Percentiles rank a stretch among this genome's conserved stretches.
These are phyloP conservation scores for Phengaris arion DNA, from an alignment of 2,888 invertebrate species.

Conservation along the genomic window DNA sequence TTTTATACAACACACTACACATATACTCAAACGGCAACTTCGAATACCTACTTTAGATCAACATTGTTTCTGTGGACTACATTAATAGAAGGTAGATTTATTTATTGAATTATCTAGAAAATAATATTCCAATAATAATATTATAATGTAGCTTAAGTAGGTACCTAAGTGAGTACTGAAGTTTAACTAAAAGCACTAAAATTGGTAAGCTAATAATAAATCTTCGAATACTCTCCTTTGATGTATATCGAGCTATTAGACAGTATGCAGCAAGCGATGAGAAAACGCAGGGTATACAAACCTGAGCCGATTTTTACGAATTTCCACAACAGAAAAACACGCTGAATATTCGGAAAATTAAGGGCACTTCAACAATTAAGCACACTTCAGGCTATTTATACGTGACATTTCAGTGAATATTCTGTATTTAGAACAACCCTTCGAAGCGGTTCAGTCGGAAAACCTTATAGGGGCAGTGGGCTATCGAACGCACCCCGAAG, in stretches of 20 bases:
- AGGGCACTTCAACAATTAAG: neutral
- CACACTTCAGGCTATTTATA: constrained; percentile 8
- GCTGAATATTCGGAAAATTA: neutral
- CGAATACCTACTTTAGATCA: neutral
- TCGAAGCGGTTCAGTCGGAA: constrained; percentile 60
- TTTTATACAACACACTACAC: neutral
- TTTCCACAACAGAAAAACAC: neutral
- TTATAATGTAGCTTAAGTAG: too few species aligned
- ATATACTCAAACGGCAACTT: neutral
- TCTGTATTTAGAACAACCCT: constrained; percentile 63
- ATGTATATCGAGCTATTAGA: too few species aligned
- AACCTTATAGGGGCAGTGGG: constrained; percentile 78
- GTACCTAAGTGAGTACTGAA: too few species aligned
- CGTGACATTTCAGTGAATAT: constrained; percentile 34
- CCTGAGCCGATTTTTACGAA: neutral
- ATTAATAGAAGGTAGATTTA: too few species aligned
- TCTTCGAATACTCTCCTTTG: neutral
- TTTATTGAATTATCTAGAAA: too few species aligned
- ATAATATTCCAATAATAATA: too few species aligned
- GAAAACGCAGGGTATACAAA: neutral
- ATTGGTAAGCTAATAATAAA: too few species aligned
- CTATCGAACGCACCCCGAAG: constrained; percentile 75
- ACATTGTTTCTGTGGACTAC: neutral
- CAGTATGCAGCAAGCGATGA: neutral
- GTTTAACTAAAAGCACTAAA: too few species aligned